phyloP scores from a whole-genome alignment of 2,888 invertebrate genomes.

The Xanthia icteritia region DNA sequence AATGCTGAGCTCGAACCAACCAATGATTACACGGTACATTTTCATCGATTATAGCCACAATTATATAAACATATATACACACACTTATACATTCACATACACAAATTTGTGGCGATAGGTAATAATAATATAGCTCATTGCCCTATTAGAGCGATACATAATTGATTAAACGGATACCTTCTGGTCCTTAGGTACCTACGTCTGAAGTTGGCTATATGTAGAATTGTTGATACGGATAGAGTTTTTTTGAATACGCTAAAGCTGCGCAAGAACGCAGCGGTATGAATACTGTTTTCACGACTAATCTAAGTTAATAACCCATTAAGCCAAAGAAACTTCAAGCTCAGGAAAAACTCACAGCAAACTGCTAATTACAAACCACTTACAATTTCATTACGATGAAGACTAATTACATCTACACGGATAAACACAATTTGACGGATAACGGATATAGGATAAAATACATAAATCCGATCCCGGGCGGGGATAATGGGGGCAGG shows the following conservation, averaged over 20 bases:
- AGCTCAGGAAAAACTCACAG: background rate
- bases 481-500: slow-evolving; percentile 55
- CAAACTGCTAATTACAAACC: background rate
- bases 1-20: background rate
- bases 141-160: no score
- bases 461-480: slow-evolving; percentile 65
- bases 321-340: background rate
- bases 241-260: no score
- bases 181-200: background rate
- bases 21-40: no score
- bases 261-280: background rate
- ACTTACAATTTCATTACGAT: slow-evolving; percentile 12
- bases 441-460: slow-evolving; percentile 54
- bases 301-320: background rate
- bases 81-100: no score
- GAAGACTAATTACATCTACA: slow-evolving; percentile 31
- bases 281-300: background rate
- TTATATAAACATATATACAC: no score
- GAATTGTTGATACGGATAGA: background rate
- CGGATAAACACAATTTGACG: slow-evolving; percentile 56
- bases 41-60: no score
- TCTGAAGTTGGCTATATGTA: background rate
- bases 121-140: no score
- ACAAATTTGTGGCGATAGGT: no score
- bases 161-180: background rate